Percentiles rank a stretch among this genome's conserved stretches.
These are phyloP conservation scores for Halcyon leucocephala DNA, from an alignment of 2,797 vertebrate genomes.

Conservation along the genomic window DNA sequence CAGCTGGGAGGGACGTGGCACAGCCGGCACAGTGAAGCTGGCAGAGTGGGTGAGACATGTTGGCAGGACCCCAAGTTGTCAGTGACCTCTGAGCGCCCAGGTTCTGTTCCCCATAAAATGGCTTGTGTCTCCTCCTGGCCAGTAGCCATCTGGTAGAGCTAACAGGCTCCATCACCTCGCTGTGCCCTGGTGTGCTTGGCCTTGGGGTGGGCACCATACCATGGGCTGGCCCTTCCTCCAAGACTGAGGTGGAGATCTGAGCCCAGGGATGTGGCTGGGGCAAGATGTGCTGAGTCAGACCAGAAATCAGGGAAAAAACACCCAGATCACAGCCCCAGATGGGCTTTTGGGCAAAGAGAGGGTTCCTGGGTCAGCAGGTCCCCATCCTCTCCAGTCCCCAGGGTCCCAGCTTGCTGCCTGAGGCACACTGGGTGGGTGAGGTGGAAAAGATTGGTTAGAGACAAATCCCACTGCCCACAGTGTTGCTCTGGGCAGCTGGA, in stretches of 20 bases:
- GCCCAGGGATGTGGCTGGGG: background rate
- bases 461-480: fast-evolving
- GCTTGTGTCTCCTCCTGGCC: background rate
- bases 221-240: background rate
- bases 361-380: background rate
- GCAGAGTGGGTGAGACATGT: background rate
- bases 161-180: background rate
- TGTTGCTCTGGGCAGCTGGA: background rate
- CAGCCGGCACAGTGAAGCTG: background rate
- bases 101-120: too few species aligned
- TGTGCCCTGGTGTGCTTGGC: fast-evolving
- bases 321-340: background rate
- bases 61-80: background rate
- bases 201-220: too few species aligned
- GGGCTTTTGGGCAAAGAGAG: background rate
- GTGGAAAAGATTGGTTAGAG: fast-evolving
- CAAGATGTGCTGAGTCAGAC: background rate
- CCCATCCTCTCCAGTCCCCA: fast-evolving
- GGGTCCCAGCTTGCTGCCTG: background rate
- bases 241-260: background rate
- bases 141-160: background rate
- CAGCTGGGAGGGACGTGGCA: background rate
- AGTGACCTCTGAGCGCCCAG: background rate
- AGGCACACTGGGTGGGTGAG: fast-evolving
- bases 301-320: background rate